Conservation (phyloP, 2,888 invertebrate genomes). For the Tyria jacobaeae region DNA sequence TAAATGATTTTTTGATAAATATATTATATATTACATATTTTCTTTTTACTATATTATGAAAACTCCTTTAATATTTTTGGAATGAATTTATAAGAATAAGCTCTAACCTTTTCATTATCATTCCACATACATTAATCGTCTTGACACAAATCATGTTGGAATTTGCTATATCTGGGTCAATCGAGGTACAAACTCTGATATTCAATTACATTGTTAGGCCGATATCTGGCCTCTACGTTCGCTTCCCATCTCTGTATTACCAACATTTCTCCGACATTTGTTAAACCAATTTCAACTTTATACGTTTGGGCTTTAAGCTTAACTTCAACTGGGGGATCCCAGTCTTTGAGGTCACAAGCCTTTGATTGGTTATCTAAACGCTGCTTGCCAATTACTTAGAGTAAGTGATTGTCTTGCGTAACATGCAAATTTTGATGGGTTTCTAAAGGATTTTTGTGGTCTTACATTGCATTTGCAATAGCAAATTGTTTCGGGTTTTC, state of each 20-base stretch:
- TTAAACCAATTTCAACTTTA: conserved; percentile 47
- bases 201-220: conserved; percentile 77
- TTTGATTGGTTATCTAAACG: conserved; percentile 79
- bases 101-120: conserved; percentile 27
- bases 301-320: conserved; percentile 31
- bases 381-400: conserved; percentile 81
- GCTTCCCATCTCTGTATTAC: conserved; percentile 73
- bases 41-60: too few species aligned
- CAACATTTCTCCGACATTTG: conserved; percentile 53
- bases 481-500: conserved; percentile 20
- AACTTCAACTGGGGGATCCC: conserved; percentile 34
- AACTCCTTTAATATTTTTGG: too few species aligned
- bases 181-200: conserved; percentile 57
- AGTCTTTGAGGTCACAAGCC: conserved; percentile 64
- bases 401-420: conserved; percentile 80
- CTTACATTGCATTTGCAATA: conserved; percentile 30
- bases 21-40: too few species aligned
- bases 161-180: conserved; percentile 59
- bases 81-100: too few species aligned
- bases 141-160: conserved; percentile 55
- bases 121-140: conserved; percentile 36
- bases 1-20: too few species aligned
- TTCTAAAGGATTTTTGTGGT: conserved; percentile 39
- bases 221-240: conserved; percentile 70
- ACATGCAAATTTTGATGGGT: conserved; percentile 58